Evolutionary conservation across 1,140 invertebrate genomes (phyloP).

Genomic region (Drosophila simulans): DNA sequence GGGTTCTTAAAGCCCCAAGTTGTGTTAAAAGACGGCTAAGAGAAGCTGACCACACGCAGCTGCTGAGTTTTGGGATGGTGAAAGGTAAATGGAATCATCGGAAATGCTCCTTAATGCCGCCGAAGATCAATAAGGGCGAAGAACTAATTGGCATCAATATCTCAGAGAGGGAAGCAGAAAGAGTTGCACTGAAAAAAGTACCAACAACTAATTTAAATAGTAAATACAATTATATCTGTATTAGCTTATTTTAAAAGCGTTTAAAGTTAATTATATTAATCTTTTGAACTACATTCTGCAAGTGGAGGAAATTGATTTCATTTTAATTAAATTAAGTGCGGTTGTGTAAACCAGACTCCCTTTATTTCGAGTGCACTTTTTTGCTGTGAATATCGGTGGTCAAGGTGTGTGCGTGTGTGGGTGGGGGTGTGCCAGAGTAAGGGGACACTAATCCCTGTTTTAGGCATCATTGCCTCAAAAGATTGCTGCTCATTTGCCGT

Average conservation of each 20-base stretch:
- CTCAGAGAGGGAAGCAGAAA: neutral
- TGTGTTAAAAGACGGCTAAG: neutral
- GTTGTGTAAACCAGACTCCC: too few relatives aligned
- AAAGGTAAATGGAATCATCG: slow-evolving; percentile 46
- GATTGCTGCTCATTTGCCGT: slow-evolving; percentile 80
- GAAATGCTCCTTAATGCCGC: slow-evolving; percentile 34
- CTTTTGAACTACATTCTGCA: too few relatives aligned
- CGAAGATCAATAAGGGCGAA: slow-evolving; percentile 29
- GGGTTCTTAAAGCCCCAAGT: slow-evolving; percentile 41
- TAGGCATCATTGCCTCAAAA: slow-evolving; percentile 78
- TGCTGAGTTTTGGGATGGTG: slow-evolving; percentile 14
- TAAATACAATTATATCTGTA: neutral
- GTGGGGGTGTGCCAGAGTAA: neutral
- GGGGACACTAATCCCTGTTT: slow-evolving; percentile 50
- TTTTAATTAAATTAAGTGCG: too few relatives aligned
- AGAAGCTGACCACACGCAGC: slow-evolving; percentile 27
- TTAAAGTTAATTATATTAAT: too few relatives aligned
- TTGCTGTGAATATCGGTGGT: slow-evolving; percentile 17
- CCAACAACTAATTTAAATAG: neutral
- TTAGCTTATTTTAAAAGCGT: neutral
- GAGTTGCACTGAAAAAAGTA: slow-evolving; percentile 20
- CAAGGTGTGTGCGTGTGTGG: slow-evolving; percentile 41
- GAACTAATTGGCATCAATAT: slow-evolving; percentile 45
- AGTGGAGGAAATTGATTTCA: too few relatives aligned
- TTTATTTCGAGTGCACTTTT: slow-evolving; percentile 12